Percentiles rank a stretch among this genome's conserved stretches.
Evolutionary conservation across 2,888 invertebrate genomes (phyloP).

Genomic region (Tetranychus piercei): DNA sequence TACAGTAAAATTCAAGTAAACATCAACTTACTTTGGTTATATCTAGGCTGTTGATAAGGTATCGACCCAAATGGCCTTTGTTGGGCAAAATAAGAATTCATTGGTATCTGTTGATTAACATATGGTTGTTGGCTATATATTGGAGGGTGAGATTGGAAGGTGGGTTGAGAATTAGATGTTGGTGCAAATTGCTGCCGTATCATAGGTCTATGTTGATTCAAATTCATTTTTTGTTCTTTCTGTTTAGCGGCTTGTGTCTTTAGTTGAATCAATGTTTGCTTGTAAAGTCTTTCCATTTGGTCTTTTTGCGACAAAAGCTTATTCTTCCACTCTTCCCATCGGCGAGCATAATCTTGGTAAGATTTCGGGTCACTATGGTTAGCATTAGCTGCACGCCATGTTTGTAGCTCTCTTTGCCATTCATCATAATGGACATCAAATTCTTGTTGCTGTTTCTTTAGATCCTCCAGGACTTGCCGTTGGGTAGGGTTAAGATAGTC

Average conservation of each 20-base stretch:
- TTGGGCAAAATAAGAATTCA: background rate
- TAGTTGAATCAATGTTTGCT: conserved; percentile 15
- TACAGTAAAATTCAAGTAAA: background rate
- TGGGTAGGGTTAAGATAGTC: conserved; percentile 12
- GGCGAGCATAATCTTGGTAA: conserved; percentile 33
- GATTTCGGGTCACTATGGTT: conserved; percentile 35
- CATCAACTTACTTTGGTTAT: background rate
- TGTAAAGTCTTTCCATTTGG: conserved; percentile 22
- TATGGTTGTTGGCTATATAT: no score
- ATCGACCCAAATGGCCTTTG: background rate
- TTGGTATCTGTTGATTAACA: no score
- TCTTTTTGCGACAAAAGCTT: conserved; percentile 23
- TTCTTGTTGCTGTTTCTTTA: conserved; percentile 24
- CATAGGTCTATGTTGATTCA: background rate
- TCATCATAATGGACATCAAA: conserved; percentile 31
- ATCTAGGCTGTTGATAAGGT: background rate
- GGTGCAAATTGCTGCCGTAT: background rate
- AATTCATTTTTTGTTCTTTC: conserved; percentile 6
- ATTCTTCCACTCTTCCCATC: conserved; percentile 32
- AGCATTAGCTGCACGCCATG: conserved; percentile 35
- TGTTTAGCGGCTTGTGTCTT: conserved; percentile 7
- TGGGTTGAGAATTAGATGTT: no score
- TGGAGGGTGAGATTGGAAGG: no score
- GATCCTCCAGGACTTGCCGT: conserved; percentile 6
- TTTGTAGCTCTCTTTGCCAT: conserved; percentile 34